Conservation (phyloP, 2,888 invertebrate genomes). For the Eupsilia transversa region DNA sequence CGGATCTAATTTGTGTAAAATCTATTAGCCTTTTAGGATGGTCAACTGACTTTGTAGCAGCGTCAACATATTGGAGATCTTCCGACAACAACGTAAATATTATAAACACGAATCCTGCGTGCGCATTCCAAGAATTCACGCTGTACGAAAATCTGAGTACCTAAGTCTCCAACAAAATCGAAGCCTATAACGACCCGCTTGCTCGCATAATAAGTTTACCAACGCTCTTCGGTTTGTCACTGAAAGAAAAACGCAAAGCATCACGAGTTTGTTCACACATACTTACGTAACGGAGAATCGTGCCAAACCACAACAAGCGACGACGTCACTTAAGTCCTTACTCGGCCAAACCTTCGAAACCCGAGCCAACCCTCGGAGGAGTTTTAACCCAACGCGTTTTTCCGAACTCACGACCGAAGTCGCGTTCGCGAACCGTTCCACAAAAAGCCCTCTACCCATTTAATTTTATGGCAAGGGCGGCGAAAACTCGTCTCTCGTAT, state of each 20-base stretch:
- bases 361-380: conserved; percentile 64
- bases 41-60: not conserved
- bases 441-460: conserved; percentile 79
- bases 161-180: conserved; percentile 17
- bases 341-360: conserved; percentile 46
- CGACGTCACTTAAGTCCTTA: conserved; percentile 57
- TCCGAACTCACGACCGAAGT: conserved; percentile 70
- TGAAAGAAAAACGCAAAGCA: conserved; percentile 40
- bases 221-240: conserved; percentile 13
- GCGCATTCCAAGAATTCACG: not conserved
- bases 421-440: conserved; percentile 68
- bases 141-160: conserved; percentile 1
- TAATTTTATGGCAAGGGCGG: conserved; percentile 85
- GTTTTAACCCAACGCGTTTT: conserved; percentile 68
- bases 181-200: conserved; percentile 4
- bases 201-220: conserved; percentile 9
- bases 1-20: not conserved
- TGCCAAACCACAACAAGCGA: conserved; percentile 54
- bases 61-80: not conserved
- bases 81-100: not conserved
- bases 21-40: not conserved
- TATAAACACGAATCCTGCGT: not conserved
- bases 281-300: conserved; percentile 47
- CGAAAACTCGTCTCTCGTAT: conserved; percentile 78
- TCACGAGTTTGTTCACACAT: conserved; percentile 44